phyloP scores from a whole-genome alignment of 2,113 vertebrate species.

The Pseudonaja textilis region DNA sequence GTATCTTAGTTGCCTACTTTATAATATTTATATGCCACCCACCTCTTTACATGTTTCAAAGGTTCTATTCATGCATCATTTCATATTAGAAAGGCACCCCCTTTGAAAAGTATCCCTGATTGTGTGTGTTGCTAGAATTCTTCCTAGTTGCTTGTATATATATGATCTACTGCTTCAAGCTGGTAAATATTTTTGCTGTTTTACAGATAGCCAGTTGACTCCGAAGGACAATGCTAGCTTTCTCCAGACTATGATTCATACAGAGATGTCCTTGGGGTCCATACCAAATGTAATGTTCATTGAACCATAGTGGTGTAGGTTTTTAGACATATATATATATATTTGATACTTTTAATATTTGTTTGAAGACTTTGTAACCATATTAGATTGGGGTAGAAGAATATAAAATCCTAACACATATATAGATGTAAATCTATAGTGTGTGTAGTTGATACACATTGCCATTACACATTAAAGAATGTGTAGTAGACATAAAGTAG shows the following conservation, averaged over 20 bases:
- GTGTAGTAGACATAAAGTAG: not conserved
- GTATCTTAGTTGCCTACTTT: not conserved
- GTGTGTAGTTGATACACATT: not conserved
- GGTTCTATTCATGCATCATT: not conserved
- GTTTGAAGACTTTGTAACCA: not conserved
- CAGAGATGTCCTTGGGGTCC: not conserved
- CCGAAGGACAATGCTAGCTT: not conserved
- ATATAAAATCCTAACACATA: not conserved
- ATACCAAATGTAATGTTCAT: not conserved
- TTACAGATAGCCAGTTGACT: not conserved
- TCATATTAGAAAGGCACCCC: not conserved
- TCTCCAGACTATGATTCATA: slow-evolving; percentile 5
- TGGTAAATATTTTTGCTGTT: slow-evolving; percentile 18
- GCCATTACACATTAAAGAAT: not conserved
- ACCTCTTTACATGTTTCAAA: not conserved
- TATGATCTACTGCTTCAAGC: not conserved
- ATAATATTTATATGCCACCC: not conserved
- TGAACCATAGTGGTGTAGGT: not conserved
- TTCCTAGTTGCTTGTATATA: slow-evolving; percentile 9
- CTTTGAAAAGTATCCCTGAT: not conserved
- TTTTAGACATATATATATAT: not conserved
- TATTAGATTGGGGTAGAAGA: too few relatives aligned
- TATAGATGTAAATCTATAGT: not conserved
- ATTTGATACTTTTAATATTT: not conserved
- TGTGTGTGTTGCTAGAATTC: not conserved